Base-by-base conservation (phyloP, 2,113 vertebrate genomes). In the Leucosticte australis region DNA sequence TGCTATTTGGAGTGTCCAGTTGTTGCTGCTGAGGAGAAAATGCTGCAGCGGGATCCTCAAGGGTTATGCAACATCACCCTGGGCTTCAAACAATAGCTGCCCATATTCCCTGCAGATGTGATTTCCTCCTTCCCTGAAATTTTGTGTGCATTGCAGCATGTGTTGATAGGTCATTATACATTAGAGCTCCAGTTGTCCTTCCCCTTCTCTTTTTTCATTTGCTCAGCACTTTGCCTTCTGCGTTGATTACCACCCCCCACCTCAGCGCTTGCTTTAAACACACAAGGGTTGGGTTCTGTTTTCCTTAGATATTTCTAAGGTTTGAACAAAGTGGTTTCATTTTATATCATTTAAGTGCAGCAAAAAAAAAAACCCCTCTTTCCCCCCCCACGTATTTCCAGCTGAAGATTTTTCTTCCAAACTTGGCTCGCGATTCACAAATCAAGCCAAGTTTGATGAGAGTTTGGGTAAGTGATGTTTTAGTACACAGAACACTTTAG, bases 371-470 rank as follows among this genome's bases (percentile, higher is more conserved):
- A 28, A 50, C 16, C 12, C 15, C 42, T 78, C 73, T 62, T 63
- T 28, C 18, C 53, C 64, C 4, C 30, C 33, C 31, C 56, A 2
- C 68, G 8, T 79, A 74, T 78, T 96, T 86, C 90, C 94, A 89
- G 84, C 53, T 92, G 60, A 94, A 82, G 94, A 81, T 95, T 91
- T 95, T 69, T 78, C 87, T 77, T 65, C 71, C 71, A 50, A 31
- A 56, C 85, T 95, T 96, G 95, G 84, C 80, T 87, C 20, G 4
- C 46, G n/a, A 63, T 52, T 44, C 11, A 16, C 90, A 90, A 47
- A 77, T 94, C 75, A 87, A 95, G 89, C 79, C 89, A 95, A 88
- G 78, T 93, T 97, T 91, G 94, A 92, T 96, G 90, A 44, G 89
- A 81, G 80, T 17, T 88, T 86, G 94, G 87, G 87, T 91, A 80